phyloP scores from a whole-genome alignment of 2,888 invertebrate genomes.

The Ethmia dodecea region DNA sequence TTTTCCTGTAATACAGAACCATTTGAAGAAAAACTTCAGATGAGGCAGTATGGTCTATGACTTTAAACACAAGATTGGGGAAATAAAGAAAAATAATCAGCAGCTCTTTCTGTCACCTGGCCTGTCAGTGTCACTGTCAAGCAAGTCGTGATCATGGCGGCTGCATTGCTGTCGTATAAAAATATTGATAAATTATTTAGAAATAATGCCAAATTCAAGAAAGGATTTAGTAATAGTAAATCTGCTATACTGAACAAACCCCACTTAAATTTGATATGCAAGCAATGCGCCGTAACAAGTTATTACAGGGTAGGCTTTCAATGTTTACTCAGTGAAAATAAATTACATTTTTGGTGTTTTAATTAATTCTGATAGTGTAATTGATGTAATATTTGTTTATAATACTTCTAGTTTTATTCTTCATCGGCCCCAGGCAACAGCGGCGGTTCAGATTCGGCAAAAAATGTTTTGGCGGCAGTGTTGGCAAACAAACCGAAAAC shows the following conservation, averaged over 20 bases:
- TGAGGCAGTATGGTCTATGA: too few species aligned
- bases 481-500: conserved; percentile 69
- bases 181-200: conserved; percentile 55
- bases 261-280: conserved; percentile 41
- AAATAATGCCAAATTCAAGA: conserved; percentile 51
- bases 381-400: conserved; percentile 7
- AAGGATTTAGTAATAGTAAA: conserved; percentile 33
- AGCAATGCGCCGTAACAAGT: conserved; percentile 54
- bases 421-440: conserved; percentile 36
- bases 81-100: too few species aligned
- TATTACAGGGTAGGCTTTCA: conserved; percentile 47
- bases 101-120: not conserved
- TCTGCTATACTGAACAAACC: conserved; percentile 47
- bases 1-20: too few species aligned
- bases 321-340: not conserved
- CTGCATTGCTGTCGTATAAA: conserved; percentile 53
- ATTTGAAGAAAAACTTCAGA: too few species aligned
- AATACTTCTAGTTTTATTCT: conserved; percentile 50
- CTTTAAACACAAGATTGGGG: too few species aligned
- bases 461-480: conserved; percentile 70
- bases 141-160: conserved; percentile 55
- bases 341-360: too few species aligned
- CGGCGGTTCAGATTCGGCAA: conserved; percentile 52
- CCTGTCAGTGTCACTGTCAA: conserved; percentile 10
- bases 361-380: conserved; percentile 1